Evolutionary conservation across 1,140 invertebrate genomes (phyloP).

Genomic region (Venturia canescens): DNA sequence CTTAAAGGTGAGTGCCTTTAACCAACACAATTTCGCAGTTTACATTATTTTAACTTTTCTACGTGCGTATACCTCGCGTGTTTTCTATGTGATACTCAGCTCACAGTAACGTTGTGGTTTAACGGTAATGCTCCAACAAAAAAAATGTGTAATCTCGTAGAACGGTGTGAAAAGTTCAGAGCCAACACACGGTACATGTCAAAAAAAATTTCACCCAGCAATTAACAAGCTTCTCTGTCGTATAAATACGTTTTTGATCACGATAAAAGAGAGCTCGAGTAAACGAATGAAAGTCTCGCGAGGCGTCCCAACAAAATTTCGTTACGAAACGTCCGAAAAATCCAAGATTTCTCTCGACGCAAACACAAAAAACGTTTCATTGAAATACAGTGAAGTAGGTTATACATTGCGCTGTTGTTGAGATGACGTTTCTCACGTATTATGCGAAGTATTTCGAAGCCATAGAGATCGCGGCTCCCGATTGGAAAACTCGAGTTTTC

Average conservation of each 20-base stretch:
- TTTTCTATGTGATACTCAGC: background rate
- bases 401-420: background rate
- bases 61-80: background rate
- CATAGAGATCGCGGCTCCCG: background rate
- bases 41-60: background rate
- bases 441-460: background rate
- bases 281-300: background rate
- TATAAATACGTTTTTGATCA: conserved; percentile 4
- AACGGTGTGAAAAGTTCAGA: too few species aligned
- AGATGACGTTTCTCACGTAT: background rate
- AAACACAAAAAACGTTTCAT: background rate
- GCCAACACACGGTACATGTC: background rate
- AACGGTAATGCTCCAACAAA: background rate
- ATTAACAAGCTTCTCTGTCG: conserved; percentile 8
- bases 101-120: background rate
- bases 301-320: background rate
- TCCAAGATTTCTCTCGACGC: background rate
- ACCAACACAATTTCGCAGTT: background rate
- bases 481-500: background rate
- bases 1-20: conserved; percentile 3
- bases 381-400: background rate
- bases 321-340: background rate
- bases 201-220: background rate
- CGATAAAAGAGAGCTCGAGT: background rate
- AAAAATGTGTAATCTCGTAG: too few species aligned